A percentile compares a stretch with the other conserved stretches of the same genome.
phyloP scores from a whole-genome alignment of 1,140 invertebrate species.

The Oreohelix idahoensis region DNA sequence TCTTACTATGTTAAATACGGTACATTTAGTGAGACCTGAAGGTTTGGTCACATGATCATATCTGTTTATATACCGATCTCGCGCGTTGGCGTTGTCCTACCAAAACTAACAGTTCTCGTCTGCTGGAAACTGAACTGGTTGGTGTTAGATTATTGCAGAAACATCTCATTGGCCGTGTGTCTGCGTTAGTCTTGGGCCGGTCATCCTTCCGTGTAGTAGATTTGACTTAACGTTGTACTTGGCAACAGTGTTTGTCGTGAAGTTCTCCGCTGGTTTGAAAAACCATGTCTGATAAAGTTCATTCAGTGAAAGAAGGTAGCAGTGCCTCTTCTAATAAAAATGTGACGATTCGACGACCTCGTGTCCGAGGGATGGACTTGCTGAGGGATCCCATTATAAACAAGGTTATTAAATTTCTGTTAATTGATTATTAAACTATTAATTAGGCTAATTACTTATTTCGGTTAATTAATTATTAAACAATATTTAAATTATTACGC shows the following conservation, averaged over 20 bases:
- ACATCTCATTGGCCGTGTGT: too few species aligned
- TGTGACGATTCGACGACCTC: constrained; percentile 19
- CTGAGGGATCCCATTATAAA: constrained; percentile 66
- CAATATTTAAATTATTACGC: too few species aligned
- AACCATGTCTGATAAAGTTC: not conserved
- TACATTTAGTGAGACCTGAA: not conserved
- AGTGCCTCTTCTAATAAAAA: not conserved
- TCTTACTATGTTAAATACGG: too few species aligned
- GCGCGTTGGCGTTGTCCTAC: not conserved
- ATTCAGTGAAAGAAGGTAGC: not conserved
- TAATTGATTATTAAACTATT: too few species aligned
- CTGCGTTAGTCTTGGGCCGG: not conserved
- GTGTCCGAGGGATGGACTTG: constrained; percentile 61
- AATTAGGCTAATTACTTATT: too few species aligned
- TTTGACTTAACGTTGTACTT: too few species aligned
- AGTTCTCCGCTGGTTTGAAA: too few species aligned
- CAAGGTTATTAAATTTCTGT: constrained; percentile 60
- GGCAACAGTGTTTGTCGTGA: too few species aligned
- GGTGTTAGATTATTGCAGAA: too few species aligned
- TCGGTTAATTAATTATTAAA: too few species aligned
- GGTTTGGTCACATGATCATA: constrained; percentile 11
- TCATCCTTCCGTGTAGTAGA: not conserved
- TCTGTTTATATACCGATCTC: not conserved
- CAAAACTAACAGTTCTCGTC: not conserved
- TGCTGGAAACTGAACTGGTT: not conserved